phyloP scores from a whole-genome alignment of 2,113 vertebrate species.

The Nyctereutes procyonoides region DNA sequence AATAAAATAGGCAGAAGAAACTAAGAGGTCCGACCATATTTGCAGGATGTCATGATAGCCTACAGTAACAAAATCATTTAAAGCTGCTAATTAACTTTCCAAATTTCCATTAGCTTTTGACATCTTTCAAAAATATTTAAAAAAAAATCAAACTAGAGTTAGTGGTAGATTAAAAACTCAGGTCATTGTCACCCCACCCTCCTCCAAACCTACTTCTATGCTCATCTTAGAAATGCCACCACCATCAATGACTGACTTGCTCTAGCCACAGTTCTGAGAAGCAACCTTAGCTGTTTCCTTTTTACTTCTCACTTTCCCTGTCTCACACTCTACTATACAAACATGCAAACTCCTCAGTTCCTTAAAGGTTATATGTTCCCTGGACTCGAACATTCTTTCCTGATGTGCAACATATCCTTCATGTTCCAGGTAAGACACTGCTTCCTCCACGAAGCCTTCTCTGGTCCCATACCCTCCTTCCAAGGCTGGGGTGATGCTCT shows the following conservation, averaged over 20 bases:
- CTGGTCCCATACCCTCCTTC: fast-evolving
- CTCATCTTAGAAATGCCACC: neutral
- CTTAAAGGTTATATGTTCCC: neutral
- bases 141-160: neutral
- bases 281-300: neutral
- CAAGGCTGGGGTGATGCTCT: neutral
- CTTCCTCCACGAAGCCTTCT: neutral
- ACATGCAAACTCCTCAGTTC: neutral
- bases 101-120: constrained; percentile 50
- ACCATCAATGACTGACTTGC: neutral
- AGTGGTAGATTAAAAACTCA: neutral
- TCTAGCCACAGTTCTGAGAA: neutral
- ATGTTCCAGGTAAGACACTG: neutral
- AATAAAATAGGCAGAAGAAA: constrained; percentile 18
- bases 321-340: neutral
- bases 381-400: neutral
- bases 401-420: neutral
- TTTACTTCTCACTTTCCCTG: neutral
- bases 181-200: neutral
- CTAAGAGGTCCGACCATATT: neutral
- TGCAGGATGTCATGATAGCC: neutral
- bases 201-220: neutral
- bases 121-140: neutral
- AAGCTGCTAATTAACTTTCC: constrained; percentile 39
- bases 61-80: constrained; percentile 17